Conservation (phyloP, 2,797 vertebrate species). For the Poecilia wingei region DNA sequence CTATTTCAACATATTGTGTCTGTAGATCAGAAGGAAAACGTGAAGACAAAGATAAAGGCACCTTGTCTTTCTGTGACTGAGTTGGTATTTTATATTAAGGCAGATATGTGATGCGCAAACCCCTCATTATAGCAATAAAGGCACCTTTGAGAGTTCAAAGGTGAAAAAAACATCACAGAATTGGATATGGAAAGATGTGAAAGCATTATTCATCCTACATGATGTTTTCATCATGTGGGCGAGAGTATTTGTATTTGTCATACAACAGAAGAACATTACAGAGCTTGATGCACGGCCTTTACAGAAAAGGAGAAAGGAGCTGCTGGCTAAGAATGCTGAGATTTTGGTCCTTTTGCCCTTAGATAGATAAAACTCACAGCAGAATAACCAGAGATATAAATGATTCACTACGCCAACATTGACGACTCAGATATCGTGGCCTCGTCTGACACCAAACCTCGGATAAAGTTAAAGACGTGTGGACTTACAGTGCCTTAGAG, state of each 20-base stretch:
- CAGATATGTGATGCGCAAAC: neutral
- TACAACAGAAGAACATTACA: neutral
- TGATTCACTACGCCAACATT: too few relatives aligned
- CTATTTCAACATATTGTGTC: neutral
- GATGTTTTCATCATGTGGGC: neutral
- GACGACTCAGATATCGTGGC: neutral
- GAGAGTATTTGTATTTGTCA: neutral
- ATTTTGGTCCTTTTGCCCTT: neutral
- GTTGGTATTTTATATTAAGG: neutral
- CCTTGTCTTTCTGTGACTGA: neutral
- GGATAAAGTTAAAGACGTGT: neutral
- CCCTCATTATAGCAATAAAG: slow-evolving; percentile 7
- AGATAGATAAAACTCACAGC: neutral
- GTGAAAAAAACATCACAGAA: slow-evolving; percentile 5
- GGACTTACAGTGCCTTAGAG: neutral
- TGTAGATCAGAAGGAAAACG: slow-evolving; percentile 3
- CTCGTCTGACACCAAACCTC: neutral
- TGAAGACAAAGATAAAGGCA: neutral
- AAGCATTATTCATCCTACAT: slow-evolving; percentile 2
- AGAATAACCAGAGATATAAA: neutral
- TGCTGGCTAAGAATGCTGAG: neutral
- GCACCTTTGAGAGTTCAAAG: neutral
- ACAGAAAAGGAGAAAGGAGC: neutral
- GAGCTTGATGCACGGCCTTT: neutral
- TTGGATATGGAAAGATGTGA: neutral